These are phyloP conservation scores for Cephus cinctus DNA, from an alignment of 1,140 invertebrate genomes.

Conservation along the genomic window DNA sequence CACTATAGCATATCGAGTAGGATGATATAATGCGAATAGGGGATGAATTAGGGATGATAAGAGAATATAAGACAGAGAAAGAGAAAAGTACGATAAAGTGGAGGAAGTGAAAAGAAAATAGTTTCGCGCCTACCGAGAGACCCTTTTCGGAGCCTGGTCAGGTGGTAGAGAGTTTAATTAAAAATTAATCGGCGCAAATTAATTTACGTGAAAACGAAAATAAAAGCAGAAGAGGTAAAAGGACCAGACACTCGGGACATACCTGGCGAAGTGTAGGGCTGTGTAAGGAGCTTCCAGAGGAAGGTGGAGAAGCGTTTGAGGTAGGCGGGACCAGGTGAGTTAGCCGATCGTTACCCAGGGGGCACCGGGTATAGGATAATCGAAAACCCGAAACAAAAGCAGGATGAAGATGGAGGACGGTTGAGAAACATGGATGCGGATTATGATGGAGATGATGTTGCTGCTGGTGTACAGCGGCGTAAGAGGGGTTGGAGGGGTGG, in stretches of 20 bases:
- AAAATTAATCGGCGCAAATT: slow-evolving; percentile 54
- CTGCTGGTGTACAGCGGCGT: not conserved
- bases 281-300: slow-evolving; percentile 23
- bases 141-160: slow-evolving; percentile 15
- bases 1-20: no score
- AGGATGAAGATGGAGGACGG: slow-evolving; percentile 1
- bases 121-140: slow-evolving; percentile 27
- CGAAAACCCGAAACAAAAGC: slow-evolving; percentile 50
- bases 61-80: no score
- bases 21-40: no score
- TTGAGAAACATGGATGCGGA: slow-evolving; percentile 17
- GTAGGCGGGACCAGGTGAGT: slow-evolving; percentile 48
- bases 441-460: slow-evolving; percentile 2
- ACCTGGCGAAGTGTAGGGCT: not conserved
- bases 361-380: slow-evolving; percentile 44
- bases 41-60: no score
- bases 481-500: slow-evolving; percentile 6
- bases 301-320: slow-evolving; percentile 47
- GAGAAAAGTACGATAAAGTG: no score
- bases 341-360: slow-evolving; percentile 47
- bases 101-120: no score
- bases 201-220: slow-evolving; percentile 49
- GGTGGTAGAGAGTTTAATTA: no score
- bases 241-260: no score
- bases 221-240: slow-evolving; percentile 17